Conservation (phyloP, 1,140 invertebrate species). For the Sipha flava region DNA sequence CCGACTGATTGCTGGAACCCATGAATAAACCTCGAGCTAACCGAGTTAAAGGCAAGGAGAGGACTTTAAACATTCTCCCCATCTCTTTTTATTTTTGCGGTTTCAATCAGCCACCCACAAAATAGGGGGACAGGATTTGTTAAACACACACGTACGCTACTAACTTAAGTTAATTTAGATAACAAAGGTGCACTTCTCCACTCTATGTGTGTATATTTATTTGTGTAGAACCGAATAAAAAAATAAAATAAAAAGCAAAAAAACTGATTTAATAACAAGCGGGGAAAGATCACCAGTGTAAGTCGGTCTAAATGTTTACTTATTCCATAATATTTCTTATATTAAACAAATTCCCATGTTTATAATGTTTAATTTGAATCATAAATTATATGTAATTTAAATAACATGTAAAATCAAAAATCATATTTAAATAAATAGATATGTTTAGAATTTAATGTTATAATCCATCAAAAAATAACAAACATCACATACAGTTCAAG, state of each 20-base stretch:
- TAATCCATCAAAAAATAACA: too few relatives aligned
- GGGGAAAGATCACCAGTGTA: not conserved
- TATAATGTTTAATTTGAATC: too few relatives aligned
- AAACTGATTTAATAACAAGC: not conserved
- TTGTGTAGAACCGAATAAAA: not conserved
- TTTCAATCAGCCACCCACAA: slow-evolving; percentile 31
- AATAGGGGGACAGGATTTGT: slow-evolving; percentile 26
- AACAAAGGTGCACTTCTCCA: slow-evolving; percentile 17
- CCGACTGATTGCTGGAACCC: slow-evolving; percentile 18
- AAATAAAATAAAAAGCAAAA: not conserved
- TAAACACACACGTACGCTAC: slow-evolving; percentile 5
- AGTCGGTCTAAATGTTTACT: too few relatives aligned
- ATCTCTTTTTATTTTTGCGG: slow-evolving; percentile 21
- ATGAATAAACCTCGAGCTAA: slow-evolving; percentile 17
- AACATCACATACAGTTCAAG: too few relatives aligned
- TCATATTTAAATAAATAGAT: too few relatives aligned
- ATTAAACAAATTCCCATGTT: too few relatives aligned
- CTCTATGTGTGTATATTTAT: not conserved
- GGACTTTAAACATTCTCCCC: not conserved
- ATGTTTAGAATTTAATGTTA: too few relatives aligned
- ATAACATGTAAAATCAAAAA: too few relatives aligned
- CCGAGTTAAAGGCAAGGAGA: slow-evolving; percentile 15
- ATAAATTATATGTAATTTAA: too few relatives aligned
- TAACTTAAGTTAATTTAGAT: slow-evolving; percentile 29
- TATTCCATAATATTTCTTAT: too few relatives aligned